phyloP scores from a whole-genome alignment of 53 echinoderm and acorn worm species.

The Temnopleurus reevesii region DNA sequence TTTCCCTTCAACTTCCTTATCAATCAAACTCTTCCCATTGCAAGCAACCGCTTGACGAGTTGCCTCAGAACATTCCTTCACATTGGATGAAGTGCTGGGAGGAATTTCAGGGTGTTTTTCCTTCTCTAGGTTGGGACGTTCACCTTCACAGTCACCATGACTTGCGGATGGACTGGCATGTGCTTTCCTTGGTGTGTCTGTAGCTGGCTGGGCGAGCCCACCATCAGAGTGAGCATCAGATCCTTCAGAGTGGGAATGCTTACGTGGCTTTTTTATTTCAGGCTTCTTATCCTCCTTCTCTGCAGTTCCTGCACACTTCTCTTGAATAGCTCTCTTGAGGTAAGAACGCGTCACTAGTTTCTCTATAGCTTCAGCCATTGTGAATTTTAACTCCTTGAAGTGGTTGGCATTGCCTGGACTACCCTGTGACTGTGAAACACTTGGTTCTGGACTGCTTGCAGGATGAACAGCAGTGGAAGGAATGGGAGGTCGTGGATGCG shows the following conservation, averaged over 20 bases:
- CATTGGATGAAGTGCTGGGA: neutral
- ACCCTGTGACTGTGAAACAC: neutral
- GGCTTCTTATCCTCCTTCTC: conserved; percentile 13
- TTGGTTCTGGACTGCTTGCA: neutral
- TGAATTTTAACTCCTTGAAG: conserved; percentile 54
- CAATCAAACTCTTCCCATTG: neutral
- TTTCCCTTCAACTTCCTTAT: neutral
- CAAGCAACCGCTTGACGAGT: neutral
- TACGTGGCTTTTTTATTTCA: conserved; percentile 4
- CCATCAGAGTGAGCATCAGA: neutral
- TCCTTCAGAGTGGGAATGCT: conserved; percentile 13
- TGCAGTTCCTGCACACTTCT: conserved; percentile 6
- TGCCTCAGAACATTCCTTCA: neutral
- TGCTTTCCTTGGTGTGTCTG: neutral
- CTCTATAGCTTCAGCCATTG: conserved; percentile 58
- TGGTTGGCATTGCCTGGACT: conserved; percentile 10
- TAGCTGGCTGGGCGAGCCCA: neutral
- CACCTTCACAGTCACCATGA: neutral
- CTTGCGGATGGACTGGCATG: neutral
- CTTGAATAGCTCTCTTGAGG: conserved; percentile 40
- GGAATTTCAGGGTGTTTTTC: neutral
- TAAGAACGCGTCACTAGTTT: conserved; percentile 51
- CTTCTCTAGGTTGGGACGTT: neutral
- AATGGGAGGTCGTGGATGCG: neutral
- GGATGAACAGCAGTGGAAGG: neutral